Evolutionary conservation across 2,888 invertebrate species (phyloP), one percentile per base, ranked within the genome.

Genomic region (Eristalis tenax): DNA sequence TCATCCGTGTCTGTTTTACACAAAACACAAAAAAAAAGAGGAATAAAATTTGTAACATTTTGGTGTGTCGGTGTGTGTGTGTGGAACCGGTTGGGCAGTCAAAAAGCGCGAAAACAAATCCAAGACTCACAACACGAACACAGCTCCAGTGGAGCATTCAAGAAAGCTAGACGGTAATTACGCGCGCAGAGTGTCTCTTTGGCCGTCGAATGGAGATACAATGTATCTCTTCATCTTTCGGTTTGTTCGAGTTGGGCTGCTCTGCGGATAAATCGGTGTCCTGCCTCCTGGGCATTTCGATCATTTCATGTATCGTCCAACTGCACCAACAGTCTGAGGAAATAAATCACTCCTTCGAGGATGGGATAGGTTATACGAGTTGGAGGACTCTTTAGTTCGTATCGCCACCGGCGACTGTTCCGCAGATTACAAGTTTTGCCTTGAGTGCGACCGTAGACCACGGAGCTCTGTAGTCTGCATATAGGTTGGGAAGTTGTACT

Each of bases 101-200:
- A 82, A 77, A 85, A 84, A 73, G 68, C 63, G 80, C 84, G 66
- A 84, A 86, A 69, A 63, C 32, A 38, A 35, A 70, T 23, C 22
- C 8, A 35, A 69, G 56, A 23, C 13, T 32, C 59, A 66, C 65
- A 65, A 71, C 70, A 61, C 38, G 38, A 79, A 64, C 64, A 57
- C 65, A 61, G 74, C 83, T 87, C 64, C 76, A 83, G 76, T 79
- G 68, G 40, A 87, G 87, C 87, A 87, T 79, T 87, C 76, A 87
- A 76, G 87, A 87, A 87, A 87, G 87, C 83, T 87, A 18, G 50
- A 50, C 18, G 50, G 65, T 80, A 87, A 83, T 87, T 76, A 76
- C 76, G 61, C 75, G 59, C 63, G 15, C 23, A 73, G 35, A 22
- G 64, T 74, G 43, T 68, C 57, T 65, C 50, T 84, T 63, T 68